Evolutionary conservation across 2,113 vertebrate species (phyloP), one percentile per base, ranked within the genome.

Genomic region (Tyto alba): DNA sequence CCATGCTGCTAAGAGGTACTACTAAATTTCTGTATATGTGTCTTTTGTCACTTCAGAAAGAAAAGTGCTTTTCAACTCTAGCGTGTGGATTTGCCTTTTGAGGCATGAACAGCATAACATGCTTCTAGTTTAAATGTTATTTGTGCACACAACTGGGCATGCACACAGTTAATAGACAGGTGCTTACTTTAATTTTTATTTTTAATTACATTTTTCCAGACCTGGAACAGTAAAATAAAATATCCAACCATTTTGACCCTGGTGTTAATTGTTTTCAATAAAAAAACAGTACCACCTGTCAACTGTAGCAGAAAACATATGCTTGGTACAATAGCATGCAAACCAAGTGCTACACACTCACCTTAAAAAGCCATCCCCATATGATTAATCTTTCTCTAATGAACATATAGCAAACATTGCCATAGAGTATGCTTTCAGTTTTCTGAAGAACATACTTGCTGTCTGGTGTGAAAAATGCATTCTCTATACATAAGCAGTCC

Each of bases 241-340:
- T n/a, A 90, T 53, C 56, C 56, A 55, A 27, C 10, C 7, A 4
- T 88, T 86, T 55, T 92, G 89, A 81, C 95, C 89, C 47, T 43
- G 26, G 55, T 88, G 77, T 92, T 95, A 95, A 93, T 96, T 89
- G 80, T 94, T 97, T 62, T 52, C 72, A 57, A 29, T 73, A 36
- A 89, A 75, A 91, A 77, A 80, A 83, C 19, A 23, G 41, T 41
- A 38, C 77, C 91, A 89, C 94, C 94, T 96, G 90, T 67, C 92
- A 93, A 16, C 30, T 22, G 53, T 7, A 81, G 94, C 78, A 92
- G 78, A 16, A 86, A 94, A 73, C 72, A 92, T 86, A 77, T 94
- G 86, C 53, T 96, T 25, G n/a, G 30, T 56, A 83, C 67, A 87
- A 47, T 34, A 45, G 74, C 8, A 29, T 8, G 71, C 38, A 74